A percentile compares a stretch with the other conserved stretches of the same genome.
phyloP scores from a whole-genome alignment of 2,888 invertebrate species.

The Sminthurides aquaticus region DNA sequence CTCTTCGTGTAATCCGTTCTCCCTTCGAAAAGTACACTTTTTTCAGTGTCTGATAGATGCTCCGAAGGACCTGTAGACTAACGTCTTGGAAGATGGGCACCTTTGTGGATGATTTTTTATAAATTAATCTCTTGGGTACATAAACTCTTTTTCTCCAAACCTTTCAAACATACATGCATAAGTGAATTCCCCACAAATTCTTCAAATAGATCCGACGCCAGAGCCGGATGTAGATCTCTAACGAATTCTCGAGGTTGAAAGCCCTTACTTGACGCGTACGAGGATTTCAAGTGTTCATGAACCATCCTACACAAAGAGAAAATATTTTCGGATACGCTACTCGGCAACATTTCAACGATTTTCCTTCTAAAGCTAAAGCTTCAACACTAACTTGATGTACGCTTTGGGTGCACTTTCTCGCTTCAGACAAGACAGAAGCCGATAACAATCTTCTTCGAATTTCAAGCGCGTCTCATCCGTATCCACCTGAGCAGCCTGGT shows the following conservation, averaged over 20 bases:
- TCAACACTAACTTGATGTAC: background rate
- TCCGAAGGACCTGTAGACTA: background rate
- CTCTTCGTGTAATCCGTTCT: conserved; percentile 30
- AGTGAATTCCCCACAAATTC: conserved; percentile 23
- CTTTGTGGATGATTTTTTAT: no score
- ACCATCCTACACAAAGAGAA: conserved; percentile 15
- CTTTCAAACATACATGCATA: background rate
- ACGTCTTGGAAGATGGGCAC: conserved; percentile 14
- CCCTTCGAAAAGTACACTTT: conserved; percentile 30
- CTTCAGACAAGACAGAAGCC: conserved; percentile 7
- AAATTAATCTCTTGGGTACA: no score
- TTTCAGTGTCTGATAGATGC: conserved; percentile 29
- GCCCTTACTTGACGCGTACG: conserved; percentile 16
- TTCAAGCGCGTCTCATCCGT: conserved; percentile 13
- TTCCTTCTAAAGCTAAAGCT: background rate
- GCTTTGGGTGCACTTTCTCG: conserved; percentile 8
- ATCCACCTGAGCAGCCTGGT: conserved; percentile 23
- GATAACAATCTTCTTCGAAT: conserved; percentile 7
- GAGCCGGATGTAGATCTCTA: conserved; percentile 21
- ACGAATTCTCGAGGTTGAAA: conserved; percentile 23
- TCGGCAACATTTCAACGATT: no score
- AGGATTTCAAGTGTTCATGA: conserved; percentile 14
- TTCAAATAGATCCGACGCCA: conserved; percentile 23
- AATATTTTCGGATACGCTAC: no score
- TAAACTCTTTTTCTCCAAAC: no score